Percentiles rank a stretch among this genome's conserved stretches.
These are phyloP conservation scores for Conops quadrifasciatus DNA, from an alignment of 2,888 invertebrate species.

Conservation along the genomic window DNA sequence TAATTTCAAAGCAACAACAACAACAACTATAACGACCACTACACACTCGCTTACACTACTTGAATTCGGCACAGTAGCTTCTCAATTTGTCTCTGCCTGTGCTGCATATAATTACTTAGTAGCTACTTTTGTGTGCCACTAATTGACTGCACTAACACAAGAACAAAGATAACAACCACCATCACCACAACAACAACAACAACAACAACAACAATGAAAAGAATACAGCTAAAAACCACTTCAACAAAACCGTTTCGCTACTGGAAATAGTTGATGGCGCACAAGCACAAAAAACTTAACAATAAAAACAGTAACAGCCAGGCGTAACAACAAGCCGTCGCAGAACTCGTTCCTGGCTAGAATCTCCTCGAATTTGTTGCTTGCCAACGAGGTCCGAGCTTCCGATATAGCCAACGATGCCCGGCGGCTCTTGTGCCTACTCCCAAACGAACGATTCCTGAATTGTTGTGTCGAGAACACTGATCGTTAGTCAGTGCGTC, in stretches of 20 bases:
- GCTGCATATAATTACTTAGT: conserved; percentile 28
- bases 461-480: not conserved
- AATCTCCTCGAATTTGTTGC: not conserved
- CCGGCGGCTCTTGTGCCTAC: not conserved
- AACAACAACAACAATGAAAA: not conserved
- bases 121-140: conserved; percentile 33
- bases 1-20: not conserved
- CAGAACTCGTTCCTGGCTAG: not conserved
- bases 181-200: not conserved
- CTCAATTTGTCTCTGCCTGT: conserved; percentile 36
- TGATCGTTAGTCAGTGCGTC: not conserved
- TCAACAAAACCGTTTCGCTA: too few species aligned
- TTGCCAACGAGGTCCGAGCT: not conserved
- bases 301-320: not conserved
- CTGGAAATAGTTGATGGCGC: not conserved
- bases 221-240: too few species aligned
- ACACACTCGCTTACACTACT: not conserved
- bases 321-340: not conserved
- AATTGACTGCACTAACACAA: conserved; percentile 31
- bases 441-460: too few species aligned
- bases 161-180: not conserved
- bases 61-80: conserved; percentile 15
- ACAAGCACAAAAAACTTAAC: too few species aligned
- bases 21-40: not conserved
- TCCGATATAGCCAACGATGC: not conserved